phyloP scores from a whole-genome alignment of 2,888 invertebrate species.

The Arrhopalites spinosus region DNA sequence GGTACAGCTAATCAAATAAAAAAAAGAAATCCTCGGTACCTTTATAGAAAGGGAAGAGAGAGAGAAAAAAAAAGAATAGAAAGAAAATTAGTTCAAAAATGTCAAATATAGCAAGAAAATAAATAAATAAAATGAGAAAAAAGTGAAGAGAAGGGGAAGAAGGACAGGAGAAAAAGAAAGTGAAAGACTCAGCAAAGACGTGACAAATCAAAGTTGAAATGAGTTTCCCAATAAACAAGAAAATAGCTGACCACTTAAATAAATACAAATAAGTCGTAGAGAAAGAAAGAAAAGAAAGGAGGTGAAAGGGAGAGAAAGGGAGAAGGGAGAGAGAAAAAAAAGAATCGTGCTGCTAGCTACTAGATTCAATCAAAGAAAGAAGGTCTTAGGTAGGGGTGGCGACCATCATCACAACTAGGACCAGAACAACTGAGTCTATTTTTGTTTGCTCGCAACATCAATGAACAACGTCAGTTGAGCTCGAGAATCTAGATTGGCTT shows the following conservation, averaged over 20 bases:
- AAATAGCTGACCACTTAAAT: conserved; percentile 35
- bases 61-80: too few species aligned
- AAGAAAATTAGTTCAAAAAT: too few species aligned
- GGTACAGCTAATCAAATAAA: too few species aligned
- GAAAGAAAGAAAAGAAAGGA: neutral
- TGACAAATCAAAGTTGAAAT: conserved; percentile 29
- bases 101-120: too few species aligned
- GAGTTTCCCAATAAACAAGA: conserved; percentile 36
- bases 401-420: neutral
- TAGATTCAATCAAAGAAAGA: neutral
- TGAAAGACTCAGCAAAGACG: conserved; percentile 30
- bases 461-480: conserved; percentile 20
- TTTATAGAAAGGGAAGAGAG: too few species aligned
- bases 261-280: conserved; percentile 33
- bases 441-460: conserved; percentile 34
- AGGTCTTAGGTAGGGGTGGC: too few species aligned
- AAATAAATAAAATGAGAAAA: neutral
- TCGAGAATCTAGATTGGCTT: conserved; percentile 34
- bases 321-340: neutral
- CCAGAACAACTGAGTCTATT: conserved; percentile 7
- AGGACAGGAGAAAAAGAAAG: neutral
- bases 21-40: too few species aligned
- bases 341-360: too few species aligned
- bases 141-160: neutral
- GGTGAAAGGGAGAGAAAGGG: neutral